Conservation (phyloP, 2,113 vertebrate genomes). For the Azemiops feae region DNA sequence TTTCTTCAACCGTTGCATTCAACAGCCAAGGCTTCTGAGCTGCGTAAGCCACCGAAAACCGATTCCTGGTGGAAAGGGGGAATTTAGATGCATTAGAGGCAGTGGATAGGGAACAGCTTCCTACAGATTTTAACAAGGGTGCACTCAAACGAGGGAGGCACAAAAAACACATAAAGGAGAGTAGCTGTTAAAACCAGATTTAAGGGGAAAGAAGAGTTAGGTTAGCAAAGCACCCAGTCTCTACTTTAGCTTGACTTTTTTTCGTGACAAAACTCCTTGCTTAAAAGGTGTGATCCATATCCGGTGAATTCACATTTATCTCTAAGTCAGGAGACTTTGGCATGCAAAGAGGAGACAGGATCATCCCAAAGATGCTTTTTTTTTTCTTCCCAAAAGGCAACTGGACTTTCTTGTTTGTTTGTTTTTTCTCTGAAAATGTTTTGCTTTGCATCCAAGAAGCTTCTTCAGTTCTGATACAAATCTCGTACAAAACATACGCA, state of each 20-base stretch:
- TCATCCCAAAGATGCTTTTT: not conserved
- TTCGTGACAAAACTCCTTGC: not conserved
- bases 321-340: not conserved
- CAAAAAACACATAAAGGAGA: constrained; percentile 4
- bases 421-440: not conserved
- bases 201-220: constrained; percentile 26
- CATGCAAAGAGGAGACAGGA: not conserved
- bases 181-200: constrained; percentile 14
- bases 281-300: not conserved
- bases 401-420: no score
- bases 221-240: constrained; percentile 55
- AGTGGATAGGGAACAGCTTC: not conserved
- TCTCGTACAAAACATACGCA: not conserved
- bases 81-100: constrained; percentile 11
- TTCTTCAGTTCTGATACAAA: not conserved
- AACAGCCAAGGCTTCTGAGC: constrained; percentile 97
- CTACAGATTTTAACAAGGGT: not conserved
- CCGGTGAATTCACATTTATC: not conserved
- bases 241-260: constrained; percentile 16
- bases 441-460: not conserved
- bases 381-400: no score
- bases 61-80: constrained; percentile 78
- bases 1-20: constrained; percentile 95
- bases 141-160: constrained; percentile 1
- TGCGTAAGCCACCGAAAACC: constrained; percentile 93